A percentile compares a stretch with the other conserved stretches of the same genome.
These are phyloP conservation scores for Dione juno DNA, from an alignment of 2,888 invertebrate species.

Conservation along the genomic window DNA sequence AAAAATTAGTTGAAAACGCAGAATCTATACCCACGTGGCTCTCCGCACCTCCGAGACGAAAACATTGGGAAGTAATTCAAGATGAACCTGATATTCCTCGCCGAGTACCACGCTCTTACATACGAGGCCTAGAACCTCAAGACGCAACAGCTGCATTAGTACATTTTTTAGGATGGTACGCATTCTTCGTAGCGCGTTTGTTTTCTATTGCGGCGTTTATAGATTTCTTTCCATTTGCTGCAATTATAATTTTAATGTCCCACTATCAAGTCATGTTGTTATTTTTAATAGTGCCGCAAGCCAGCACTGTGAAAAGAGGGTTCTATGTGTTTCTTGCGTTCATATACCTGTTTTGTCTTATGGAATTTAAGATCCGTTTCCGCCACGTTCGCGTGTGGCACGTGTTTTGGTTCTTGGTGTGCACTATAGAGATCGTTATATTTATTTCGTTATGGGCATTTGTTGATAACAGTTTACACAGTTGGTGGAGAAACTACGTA, in stretches of 20 bases:
- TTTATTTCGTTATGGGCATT: slow-evolving; percentile 88
- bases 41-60: slow-evolving; percentile 75
- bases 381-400: slow-evolving; percentile 88
- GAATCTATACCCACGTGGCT: slow-evolving; percentile 81
- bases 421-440: slow-evolving; percentile 86
- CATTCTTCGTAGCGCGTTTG: slow-evolving; percentile 88
- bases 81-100: slow-evolving; percentile 72
- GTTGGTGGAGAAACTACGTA: slow-evolving; percentile 88
- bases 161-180: slow-evolving; percentile 90
- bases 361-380: slow-evolving; percentile 91
- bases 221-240: slow-evolving; percentile 85
- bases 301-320: slow-evolving; percentile 77
- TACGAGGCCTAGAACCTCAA: slow-evolving; percentile 88
- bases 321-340: slow-evolving; percentile 89
- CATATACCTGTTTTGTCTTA: slow-evolving; percentile 89
- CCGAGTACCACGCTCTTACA: slow-evolving; percentile 75
- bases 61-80: slow-evolving; percentile 63
- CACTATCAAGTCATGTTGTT: slow-evolving; percentile 87
- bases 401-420: slow-evolving; percentile 86
- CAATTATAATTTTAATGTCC: slow-evolving; percentile 82
- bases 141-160: slow-evolving; percentile 87
- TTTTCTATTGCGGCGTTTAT: slow-evolving; percentile 88
- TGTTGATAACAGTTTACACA: slow-evolving; percentile 78
- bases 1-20: slow-evolving; percentile 81
- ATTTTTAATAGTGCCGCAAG: slow-evolving; percentile 86